Base-by-base conservation (phyloP, 2,888 invertebrate species). In the Amitus sp. region DNA sequence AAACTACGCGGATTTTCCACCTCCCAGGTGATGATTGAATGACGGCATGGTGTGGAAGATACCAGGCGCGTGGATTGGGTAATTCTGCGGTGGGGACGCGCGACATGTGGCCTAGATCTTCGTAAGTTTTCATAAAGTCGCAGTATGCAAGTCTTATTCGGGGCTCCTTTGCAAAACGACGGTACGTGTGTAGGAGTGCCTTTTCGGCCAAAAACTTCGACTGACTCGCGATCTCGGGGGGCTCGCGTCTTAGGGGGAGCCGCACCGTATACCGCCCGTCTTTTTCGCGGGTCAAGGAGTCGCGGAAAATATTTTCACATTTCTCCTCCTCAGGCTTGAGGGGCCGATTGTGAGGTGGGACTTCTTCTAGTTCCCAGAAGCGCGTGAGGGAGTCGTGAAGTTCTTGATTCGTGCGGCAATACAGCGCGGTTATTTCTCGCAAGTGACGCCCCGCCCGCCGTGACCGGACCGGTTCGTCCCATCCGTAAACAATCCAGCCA, bases 401-500 rank as follows among this genome's bases (percentile, higher is more conserved):
- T 12, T 20, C 39, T 2, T 37, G 39, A 12, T 49, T 27, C 7
- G 19, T 3, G 2, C 13, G 12, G 17, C 12, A 49, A 5, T 23
- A 7, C 23, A 23, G 23, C 3, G 23, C 23, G 23, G 3, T 23
- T 7, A 7, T n/a, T 19, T 6, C 9, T 13, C 2, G 3, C 2
- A 40, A 15, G 2, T 15, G 13, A n/a, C 2, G 15, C 3, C 7
- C 13, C 40, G 40, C 12, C 9, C 40, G 9, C 40, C 40, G 40
- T 13, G 40, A 15, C n/a, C n/a, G 23, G 3, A 3, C 4, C 23
- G n/a, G n/a, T n/a, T n/a, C n/a, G n/a, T n/a, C n/a, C n/a, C n/a
- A n/a, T 6, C 33, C 33, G 10, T 6, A 33, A 3, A 33, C 12
- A 3, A 64, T 33, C 59, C 64, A 64, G 0, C 64, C 64, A 1